Conservation (phyloP, 2,113 vertebrate species). For the Illadopsis cleaveri region DNA sequence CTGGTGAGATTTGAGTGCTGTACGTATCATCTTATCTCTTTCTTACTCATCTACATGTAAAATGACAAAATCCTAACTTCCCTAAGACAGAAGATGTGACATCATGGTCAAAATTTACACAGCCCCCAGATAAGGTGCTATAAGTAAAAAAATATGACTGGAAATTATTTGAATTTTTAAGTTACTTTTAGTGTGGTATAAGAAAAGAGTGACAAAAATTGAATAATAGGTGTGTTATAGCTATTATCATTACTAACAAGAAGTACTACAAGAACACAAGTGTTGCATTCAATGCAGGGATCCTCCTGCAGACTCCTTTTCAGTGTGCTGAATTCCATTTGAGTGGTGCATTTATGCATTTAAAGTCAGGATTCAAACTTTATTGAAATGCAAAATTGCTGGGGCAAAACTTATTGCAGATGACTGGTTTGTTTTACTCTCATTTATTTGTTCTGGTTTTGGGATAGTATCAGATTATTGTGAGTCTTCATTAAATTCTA, state of each 20-base stretch:
- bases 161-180: not conserved
- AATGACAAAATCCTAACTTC: not conserved
- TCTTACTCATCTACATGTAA: not conserved
- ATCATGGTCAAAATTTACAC: not conserved
- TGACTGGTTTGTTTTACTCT: not conserved
- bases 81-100: not conserved
- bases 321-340: not conserved
- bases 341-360: not conserved
- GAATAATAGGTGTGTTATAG: not conserved
- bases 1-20: not conserved
- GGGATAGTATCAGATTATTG: not conserved
- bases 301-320: not conserved
- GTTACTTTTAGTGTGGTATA: not conserved
- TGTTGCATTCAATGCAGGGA: not conserved
- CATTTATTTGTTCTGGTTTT: not conserved
- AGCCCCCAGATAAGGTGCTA: not conserved
- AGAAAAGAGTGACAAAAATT: not conserved
- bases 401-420: not conserved
- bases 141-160: not conserved
- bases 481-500: not conserved
- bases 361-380: not conserved
- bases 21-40: not conserved
- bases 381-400: not conserved
- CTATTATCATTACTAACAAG: not conserved
- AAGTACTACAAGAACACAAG: not conserved